Evolutionary conservation across 2,888 invertebrate species (phyloP).

Genomic region (Tolmerus cingulatus): DNA sequence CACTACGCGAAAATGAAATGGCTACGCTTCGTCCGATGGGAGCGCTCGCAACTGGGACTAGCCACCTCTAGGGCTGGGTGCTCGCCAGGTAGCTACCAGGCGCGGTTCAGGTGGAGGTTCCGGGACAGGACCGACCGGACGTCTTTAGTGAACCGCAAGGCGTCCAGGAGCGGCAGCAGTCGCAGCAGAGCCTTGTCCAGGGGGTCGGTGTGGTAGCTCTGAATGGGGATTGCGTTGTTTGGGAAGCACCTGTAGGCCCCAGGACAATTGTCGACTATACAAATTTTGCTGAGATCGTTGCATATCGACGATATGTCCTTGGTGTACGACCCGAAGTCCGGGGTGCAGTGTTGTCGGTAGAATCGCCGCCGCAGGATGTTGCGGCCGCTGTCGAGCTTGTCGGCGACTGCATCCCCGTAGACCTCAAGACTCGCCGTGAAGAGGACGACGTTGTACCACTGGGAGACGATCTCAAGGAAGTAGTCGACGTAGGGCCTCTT

Average conservation of each 20-base stretch:
- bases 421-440: constrained; percentile 99
- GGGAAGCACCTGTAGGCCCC: constrained; percentile 94
- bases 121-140: constrained; percentile 91
- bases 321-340: constrained; percentile 92
- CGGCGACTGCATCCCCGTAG: constrained; percentile 96
- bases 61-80: background rate
- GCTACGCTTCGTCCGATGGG: background rate
- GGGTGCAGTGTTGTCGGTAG: constrained; percentile 93
- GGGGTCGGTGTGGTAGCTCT: constrained; percentile 97
- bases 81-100: background rate
- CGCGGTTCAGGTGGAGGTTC: constrained; percentile 72
- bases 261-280: constrained; percentile 97
- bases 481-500: constrained; percentile 98
- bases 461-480: constrained; percentile 93
- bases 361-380: constrained; percentile 88
- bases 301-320: constrained; percentile 95
- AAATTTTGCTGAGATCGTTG: constrained; percentile 86
- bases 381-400: constrained; percentile 90
- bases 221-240: constrained; percentile 98
- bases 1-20: background rate
- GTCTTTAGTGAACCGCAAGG: constrained; percentile 90
- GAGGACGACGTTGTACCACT: constrained; percentile 96
- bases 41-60: background rate
- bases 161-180: constrained; percentile 93
- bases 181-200: constrained; percentile 92